These are phyloP conservation scores for Frankliniella intonsa DNA, from an alignment of 2,888 invertebrate genomes.

Conservation along the genomic window DNA sequence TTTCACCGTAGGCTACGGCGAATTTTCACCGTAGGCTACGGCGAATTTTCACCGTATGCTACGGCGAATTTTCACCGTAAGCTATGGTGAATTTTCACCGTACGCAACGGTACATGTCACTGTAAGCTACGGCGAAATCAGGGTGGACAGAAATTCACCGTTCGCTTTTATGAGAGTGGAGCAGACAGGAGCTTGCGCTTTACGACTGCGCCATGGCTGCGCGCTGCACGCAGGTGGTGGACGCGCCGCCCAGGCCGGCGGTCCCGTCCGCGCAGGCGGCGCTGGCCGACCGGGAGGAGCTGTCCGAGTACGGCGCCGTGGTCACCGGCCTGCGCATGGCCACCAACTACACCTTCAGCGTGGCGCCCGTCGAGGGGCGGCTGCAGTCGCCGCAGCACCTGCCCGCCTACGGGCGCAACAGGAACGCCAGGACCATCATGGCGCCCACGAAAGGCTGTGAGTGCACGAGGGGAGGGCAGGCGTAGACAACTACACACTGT, in stretches of 20 bases:
- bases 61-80: too few species aligned
- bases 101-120: too few species aligned
- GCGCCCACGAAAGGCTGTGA: conserved; percentile 81
- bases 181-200: too few species aligned
- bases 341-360: conserved; percentile 75
- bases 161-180: too few species aligned
- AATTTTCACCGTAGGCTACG: too few species aligned
- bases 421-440: conserved; percentile 62
- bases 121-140: too few species aligned
- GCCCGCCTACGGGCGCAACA: background rate
- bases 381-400: conserved; percentile 36
- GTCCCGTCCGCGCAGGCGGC: conserved; percentile 43
- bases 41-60: too few species aligned
- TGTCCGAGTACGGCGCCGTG: conserved; percentile 54
- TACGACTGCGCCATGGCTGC: conserved; percentile 18
- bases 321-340: conserved; percentile 73
- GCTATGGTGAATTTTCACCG: too few species aligned
- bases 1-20: too few species aligned
- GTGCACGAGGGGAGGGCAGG: conserved; percentile 43
- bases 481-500: too few species aligned
- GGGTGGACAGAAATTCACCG: too few species aligned
- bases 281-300: conserved; percentile 41
- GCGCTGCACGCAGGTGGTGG: conserved; percentile 32
- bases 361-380: conserved; percentile 52
- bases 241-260: conserved; percentile 29